Evolutionary conservation across 37 sponge, comb jelly and placozoan genomes (phyloP).

Genomic region (Halisarca cf. caerulea): DNA sequence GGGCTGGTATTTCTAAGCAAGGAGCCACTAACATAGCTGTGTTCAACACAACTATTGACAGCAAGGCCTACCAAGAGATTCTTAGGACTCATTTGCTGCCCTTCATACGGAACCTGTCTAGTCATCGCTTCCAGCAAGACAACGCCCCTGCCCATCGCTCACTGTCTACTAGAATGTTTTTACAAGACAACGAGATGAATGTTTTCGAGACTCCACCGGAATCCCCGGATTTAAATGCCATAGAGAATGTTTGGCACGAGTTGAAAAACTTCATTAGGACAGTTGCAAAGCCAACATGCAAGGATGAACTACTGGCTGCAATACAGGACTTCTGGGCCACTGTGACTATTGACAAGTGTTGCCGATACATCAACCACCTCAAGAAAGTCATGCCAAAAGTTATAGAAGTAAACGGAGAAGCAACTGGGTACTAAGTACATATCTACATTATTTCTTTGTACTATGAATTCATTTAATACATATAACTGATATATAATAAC

Average conservation of each 20-base stretch:
- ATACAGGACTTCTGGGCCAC: conserved; percentile 9
- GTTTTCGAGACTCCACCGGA: not conserved
- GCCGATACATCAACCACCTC: not conserved
- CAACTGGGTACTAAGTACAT: not conserved
- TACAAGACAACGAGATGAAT: not conserved
- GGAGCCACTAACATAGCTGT: not conserved
- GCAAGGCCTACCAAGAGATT: not conserved
- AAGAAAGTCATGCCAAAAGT: conserved; percentile 9
- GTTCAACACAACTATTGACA: not conserved
- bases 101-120: not conserved
- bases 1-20: not conserved
- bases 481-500: no score
- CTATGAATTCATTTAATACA: no score
- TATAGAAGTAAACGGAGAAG: conserved; percentile 5
- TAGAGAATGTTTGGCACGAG: conserved; percentile 14
- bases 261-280: conserved; percentile 13
- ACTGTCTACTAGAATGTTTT: not conserved
- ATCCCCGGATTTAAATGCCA: not conserved
- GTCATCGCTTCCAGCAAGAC: not conserved
- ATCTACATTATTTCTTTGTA: not conserved
- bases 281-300: not conserved
- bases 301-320: not conserved
- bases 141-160: not conserved
- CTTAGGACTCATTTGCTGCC: not conserved
- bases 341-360: not conserved